Percentiles rank a stretch among this genome's conserved stretches.
Conservation (phyloP, 2,113 vertebrate species). For the Hydrochoerus hydrochaeris region DNA sequence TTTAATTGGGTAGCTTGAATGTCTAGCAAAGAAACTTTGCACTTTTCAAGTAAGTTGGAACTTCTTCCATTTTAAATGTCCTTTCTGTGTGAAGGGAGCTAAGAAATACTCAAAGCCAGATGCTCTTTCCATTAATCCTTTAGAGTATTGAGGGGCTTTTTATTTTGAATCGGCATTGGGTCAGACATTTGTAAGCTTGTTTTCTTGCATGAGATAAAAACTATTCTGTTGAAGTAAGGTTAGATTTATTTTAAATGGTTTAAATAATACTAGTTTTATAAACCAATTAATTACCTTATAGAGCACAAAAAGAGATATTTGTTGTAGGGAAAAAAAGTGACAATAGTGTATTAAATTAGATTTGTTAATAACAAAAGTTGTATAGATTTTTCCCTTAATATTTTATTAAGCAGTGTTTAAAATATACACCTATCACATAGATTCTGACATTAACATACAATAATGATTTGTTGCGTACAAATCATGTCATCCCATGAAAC, state of each 20-base stretch:
- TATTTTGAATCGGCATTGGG: slow-evolving; percentile 51
- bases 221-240: slow-evolving; percentile 41
- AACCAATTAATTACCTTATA: slow-evolving; percentile 1
- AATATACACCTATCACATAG: not conserved
- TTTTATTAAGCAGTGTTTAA: slow-evolving; percentile 51
- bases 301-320: not conserved
- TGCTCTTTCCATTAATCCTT: slow-evolving; percentile 45
- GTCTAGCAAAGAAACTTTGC: slow-evolving; percentile 4
- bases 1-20: not conserved
- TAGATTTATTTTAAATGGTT: slow-evolving; percentile 23
- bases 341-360: slow-evolving; percentile 19
- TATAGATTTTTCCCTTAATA: not conserved
- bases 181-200: not conserved
- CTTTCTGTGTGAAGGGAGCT: slow-evolving; percentile 37
- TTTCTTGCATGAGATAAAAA: slow-evolving; percentile 53
- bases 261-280: slow-evolving; percentile 53
- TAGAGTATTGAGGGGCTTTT: not conserved
- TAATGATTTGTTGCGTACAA: not conserved
- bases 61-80: not conserved
- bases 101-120: not conserved
- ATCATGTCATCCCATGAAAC: not conserved
- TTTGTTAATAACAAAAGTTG: slow-evolving; percentile 30
- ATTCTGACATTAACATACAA: slow-evolving; percentile 47
- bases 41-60: slow-evolving; percentile 36
- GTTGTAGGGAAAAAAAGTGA: slow-evolving; percentile 36